Evolutionary conservation across 2,888 invertebrate genomes (phyloP), one percentile per base, ranked within the genome.

Genomic region (Eustalomyia histrio): DNA sequence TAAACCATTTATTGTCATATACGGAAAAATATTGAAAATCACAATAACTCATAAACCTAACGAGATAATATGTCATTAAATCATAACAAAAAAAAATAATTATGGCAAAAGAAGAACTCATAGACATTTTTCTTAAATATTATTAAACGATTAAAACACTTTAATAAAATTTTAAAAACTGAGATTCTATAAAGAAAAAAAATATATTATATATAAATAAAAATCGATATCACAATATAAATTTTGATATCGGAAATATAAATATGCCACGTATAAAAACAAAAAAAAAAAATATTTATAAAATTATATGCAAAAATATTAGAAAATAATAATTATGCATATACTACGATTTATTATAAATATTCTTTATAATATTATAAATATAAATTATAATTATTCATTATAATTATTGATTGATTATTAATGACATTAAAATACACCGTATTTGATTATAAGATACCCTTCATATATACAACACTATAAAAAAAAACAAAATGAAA

Each of bases 251-350:
- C 53, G 29, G 29, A 65, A 82, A 50, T 61, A 79, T 58, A 65
- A 82, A 50, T 61, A 79, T 58, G 58, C 80, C 78, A 80, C 74
- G 73, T 81, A 76, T 80, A 80, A 79, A 79, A 58, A 83, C 76
- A 73, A 79, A 69, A 69, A 73, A 79, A 69, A 69, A 39, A 63
- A 39, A 63, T 68, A 82, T 81, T 76, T 79, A 73, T 24, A 60
- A 47, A 64, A 76, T 47, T 76, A 79, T 80, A 83, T 79, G 29
- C 65, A 74, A 39, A 53, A 73, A 43, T 55, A 18, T 72, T 61
- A 69, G 52, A 21, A 68, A 63, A 74, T 61, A 63, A 74, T 61
- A 63, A 55, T 73, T 65, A 64, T 61, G 53, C 53, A 60, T 64
- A 79, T 69, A 79, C 52, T 50, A 73, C 29, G 52, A 76, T 72